phyloP scores from a whole-genome alignment of 1,140 invertebrate species.

The Procambarus clarkii region DNA sequence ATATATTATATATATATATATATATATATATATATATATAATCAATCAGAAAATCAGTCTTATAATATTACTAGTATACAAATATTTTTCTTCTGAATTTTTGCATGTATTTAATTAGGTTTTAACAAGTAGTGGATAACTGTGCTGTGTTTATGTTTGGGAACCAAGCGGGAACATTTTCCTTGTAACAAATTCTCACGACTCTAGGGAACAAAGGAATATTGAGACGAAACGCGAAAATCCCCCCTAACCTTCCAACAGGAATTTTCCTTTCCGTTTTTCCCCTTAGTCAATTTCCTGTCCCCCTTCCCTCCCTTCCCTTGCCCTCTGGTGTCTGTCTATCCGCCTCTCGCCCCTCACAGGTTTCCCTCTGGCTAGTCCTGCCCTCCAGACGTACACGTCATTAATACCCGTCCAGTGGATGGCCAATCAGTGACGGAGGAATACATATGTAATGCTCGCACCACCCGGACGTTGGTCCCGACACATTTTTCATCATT shows the following conservation, averaged over 20 bases:
- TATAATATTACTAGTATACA: not conserved
- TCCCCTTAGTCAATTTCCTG: constrained; percentile 10
- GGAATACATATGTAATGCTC: constrained; percentile 61
- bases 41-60: too few relatives aligned
- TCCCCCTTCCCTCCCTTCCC: not conserved
- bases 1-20: too few relatives aligned
- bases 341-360: not conserved
- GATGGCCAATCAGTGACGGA: constrained; percentile 59
- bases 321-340: not conserved
- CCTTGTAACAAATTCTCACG: too few relatives aligned
- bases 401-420: constrained; percentile 59
- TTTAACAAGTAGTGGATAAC: too few relatives aligned
- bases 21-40: too few relatives aligned
- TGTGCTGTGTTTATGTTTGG: too few relatives aligned
- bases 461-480: constrained; percentile 2
- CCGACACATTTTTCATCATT: constrained; percentile 59
- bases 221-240: not conserved
- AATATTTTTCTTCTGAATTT: too few relatives aligned
- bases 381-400: constrained; percentile 43
- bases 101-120: too few relatives aligned
- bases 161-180: too few relatives aligned
- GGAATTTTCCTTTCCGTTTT: constrained; percentile 21
- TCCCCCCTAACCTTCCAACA: not conserved
- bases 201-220: not conserved
- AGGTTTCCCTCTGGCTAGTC: not conserved